These are phyloP conservation scores for Drosophila colorata DNA, from an alignment of 2,888 invertebrate genomes.

Conservation along the genomic window DNA sequence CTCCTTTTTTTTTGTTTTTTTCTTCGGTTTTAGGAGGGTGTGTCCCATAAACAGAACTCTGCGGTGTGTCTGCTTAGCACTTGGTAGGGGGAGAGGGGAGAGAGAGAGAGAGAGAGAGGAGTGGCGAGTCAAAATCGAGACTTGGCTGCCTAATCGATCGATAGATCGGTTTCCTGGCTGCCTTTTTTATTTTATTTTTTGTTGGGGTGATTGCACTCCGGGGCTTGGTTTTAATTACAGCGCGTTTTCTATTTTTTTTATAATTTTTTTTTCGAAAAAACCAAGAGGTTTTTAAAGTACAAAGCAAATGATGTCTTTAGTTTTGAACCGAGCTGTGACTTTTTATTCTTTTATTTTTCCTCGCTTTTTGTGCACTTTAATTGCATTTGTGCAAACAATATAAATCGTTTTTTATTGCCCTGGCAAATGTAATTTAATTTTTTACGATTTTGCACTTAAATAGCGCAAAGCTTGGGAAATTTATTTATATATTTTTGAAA, in stretches of 20 bases:
- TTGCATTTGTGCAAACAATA: slow-evolving; percentile 78
- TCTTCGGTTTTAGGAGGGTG: slow-evolving; percentile 59
- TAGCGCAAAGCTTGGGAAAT: slow-evolving; percentile 50
- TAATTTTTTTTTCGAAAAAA: slow-evolving; percentile 51
- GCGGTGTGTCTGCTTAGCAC: slow-evolving; percentile 64
- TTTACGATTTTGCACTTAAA: slow-evolving; percentile 82
- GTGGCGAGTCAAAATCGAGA: slow-evolving; percentile 39
- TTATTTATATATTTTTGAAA: background rate
- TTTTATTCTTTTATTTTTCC: slow-evolving; percentile 44
- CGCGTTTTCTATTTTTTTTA: slow-evolving; percentile 41
- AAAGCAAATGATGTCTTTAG: slow-evolving; percentile 79
- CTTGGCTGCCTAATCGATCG: slow-evolving; percentile 75
- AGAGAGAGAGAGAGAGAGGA: background rate
- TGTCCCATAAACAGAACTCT: slow-evolving; percentile 73
- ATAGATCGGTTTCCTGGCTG: slow-evolving; percentile 52
- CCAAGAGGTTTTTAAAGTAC: slow-evolving; percentile 60
- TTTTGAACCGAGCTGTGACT: slow-evolving; percentile 55
- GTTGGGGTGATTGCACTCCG: slow-evolving; percentile 77
- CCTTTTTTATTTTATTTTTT: slow-evolving; percentile 12
- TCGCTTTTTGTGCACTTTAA: slow-evolving; percentile 62
- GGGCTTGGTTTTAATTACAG: slow-evolving; percentile 60
- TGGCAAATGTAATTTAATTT: slow-evolving; percentile 77
- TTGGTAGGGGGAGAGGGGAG: slow-evolving; percentile 11
- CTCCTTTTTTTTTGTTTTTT: slow-evolving; percentile 29
- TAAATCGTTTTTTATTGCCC: slow-evolving; percentile 72